Evolutionary conservation across 2,797 vertebrate genomes (phyloP).

Genomic region (Anisognathus igniventris): DNA sequence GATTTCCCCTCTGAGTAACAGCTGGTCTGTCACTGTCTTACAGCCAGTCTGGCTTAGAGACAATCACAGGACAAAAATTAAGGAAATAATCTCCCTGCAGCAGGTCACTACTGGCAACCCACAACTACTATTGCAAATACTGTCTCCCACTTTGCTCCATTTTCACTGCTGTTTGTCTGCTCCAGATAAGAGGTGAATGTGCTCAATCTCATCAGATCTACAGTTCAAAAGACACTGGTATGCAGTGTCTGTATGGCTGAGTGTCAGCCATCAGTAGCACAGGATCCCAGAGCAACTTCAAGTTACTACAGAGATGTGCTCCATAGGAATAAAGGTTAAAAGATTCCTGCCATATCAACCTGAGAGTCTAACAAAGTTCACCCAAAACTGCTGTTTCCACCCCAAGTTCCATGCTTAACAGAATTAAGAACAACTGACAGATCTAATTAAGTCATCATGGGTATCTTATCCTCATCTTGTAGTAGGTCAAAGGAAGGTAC

Average conservation of each 20-base stretch:
- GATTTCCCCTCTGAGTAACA: not conserved
- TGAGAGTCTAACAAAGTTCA: not conserved
- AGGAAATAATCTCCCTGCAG: not conserved
- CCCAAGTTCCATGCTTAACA: not conserved
- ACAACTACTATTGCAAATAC: not conserved
- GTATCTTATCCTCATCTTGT: not conserved
- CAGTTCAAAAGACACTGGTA: not conserved
- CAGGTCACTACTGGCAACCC: not conserved
- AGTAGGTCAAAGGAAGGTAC: not conserved
- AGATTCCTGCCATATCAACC: not conserved
- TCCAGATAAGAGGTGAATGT: not conserved
- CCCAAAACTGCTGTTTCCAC: not conserved
- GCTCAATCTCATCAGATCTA: not conserved
- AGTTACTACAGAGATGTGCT: not conserved
- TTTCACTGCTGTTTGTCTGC: not conserved
- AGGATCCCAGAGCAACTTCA: not conserved
- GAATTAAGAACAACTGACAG: not conserved
- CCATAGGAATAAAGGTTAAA: not conserved
- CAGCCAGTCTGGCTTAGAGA: not conserved
- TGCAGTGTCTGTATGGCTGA: not conserved
- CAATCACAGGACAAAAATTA: not conserved
- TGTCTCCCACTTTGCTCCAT: not conserved
- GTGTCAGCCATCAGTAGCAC: not conserved
- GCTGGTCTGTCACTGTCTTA: not conserved
- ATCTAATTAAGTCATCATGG: not conserved